phyloP scores from a whole-genome alignment of 2,797 vertebrate genomes.

The Eupleurogrammus muticus region DNA sequence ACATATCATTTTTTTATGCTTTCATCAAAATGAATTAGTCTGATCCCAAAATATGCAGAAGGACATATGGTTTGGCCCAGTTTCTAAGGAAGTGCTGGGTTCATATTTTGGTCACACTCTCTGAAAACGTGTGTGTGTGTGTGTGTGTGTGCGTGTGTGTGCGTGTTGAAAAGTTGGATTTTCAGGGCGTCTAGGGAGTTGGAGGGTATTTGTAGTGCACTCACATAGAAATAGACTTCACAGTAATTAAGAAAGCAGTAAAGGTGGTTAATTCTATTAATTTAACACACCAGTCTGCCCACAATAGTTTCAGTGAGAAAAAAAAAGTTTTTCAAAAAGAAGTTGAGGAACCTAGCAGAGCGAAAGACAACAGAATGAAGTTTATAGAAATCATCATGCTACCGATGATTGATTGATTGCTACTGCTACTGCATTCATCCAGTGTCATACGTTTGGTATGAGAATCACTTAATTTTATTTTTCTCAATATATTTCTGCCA shows the following conservation, averaged over 20 bases:
- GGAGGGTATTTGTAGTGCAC: constrained; percentile 74
- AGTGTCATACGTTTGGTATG: not conserved
- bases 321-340: constrained; percentile 39
- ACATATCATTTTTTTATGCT: constrained; percentile 70
- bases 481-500: constrained; percentile 8
- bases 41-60: constrained; percentile 78
- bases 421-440: constrained; percentile 4
- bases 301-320: constrained; percentile 54
- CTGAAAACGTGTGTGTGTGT: constrained; percentile 24
- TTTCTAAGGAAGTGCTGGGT: constrained; percentile 68
- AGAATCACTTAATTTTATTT: not conserved
- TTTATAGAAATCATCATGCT: constrained; percentile 4
- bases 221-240: constrained; percentile 74
- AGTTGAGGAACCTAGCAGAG: constrained; percentile 24
- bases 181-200: constrained; percentile 65
- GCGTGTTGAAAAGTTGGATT: constrained; percentile 70
- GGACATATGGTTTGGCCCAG: constrained; percentile 80
- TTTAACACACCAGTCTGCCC: not conserved
- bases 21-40: constrained; percentile 77
- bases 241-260: constrained; percentile 77
- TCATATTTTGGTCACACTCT: constrained; percentile 71
- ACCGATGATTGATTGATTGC: constrained; percentile 6
- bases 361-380: constrained; percentile 11
- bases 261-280: constrained; percentile 79
- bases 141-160: constrained; percentile 31